Evolutionary conservation across 1,140 invertebrate genomes (phyloP).

Genomic region (Helicorthomorpha holstii): DNA sequence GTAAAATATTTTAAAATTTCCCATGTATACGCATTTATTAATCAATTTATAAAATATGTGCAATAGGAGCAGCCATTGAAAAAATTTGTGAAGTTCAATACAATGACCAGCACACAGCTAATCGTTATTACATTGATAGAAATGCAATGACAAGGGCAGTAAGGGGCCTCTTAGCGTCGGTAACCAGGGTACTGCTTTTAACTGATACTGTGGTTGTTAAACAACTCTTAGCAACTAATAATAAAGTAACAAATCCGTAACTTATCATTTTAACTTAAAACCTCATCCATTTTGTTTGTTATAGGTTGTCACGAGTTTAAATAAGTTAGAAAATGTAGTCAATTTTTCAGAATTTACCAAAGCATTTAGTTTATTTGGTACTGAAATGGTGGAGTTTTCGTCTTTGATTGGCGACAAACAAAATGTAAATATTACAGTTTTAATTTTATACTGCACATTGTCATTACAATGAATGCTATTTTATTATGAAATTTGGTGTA

Average conservation of each 20-base stretch:
- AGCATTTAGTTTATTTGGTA: constrained; percentile 94
- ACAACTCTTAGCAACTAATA: constrained; percentile 84
- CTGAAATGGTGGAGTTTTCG: constrained; percentile 94
- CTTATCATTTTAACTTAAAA: too few species aligned
- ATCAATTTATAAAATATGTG: neutral
- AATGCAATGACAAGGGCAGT: constrained; percentile 64
- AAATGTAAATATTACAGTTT: constrained; percentile 23
- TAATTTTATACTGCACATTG: neutral
- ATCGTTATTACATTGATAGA: constrained; percentile 20
- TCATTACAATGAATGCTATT: neutral
- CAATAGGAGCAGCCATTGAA: constrained; percentile 67
- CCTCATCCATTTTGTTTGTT: too few species aligned
- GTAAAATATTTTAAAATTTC: too few species aligned
- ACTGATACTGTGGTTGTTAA: constrained; percentile 98
- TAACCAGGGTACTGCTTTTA: constrained; percentile 88
- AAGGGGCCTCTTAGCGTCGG: constrained; percentile 76
- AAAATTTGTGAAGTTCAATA: constrained; percentile 51
- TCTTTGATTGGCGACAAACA: constrained; percentile 57
- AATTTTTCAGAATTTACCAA: constrained; percentile 94
- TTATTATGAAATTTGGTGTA: too few species aligned
- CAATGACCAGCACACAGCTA: constrained; percentile 14
- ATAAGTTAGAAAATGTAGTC: constrained; percentile 73
- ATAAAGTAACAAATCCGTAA: too few species aligned
- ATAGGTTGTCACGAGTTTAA: constrained; percentile 17
- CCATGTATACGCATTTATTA: too few species aligned